A percentile compares a stretch with the other conserved stretches of the same genome.
Conservation (phyloP, 35 echinoderm and acorn worm species). For the Eucidaris tribuloides region DNA sequence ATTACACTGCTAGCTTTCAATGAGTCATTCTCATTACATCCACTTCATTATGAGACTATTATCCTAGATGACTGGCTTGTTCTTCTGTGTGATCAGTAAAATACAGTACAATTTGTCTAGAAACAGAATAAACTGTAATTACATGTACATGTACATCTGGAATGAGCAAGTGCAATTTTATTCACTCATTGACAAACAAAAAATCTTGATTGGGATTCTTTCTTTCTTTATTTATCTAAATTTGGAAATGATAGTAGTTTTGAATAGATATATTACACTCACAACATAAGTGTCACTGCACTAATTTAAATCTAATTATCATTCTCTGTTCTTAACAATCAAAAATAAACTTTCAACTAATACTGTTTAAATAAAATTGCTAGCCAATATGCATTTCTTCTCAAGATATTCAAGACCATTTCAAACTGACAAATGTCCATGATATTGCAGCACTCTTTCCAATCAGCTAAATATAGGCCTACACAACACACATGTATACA, state of each 20-base stretch:
- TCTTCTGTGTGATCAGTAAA: no score
- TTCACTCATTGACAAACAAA: no score
- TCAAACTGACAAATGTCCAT: background rate
- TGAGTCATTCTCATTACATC: no score
- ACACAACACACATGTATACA: slow-evolving; percentile 11
- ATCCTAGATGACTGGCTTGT: no score
- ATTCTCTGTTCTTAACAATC: background rate
- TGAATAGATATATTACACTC: background rate
- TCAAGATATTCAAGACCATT: background rate
- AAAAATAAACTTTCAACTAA: background rate
- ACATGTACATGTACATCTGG: no score
- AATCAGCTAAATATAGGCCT: background rate
- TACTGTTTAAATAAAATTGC: background rate
- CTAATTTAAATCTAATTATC: background rate
- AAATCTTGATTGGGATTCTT: no score
- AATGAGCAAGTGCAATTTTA: no score
- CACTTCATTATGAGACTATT: no score
- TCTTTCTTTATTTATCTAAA: background rate
- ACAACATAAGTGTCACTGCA: background rate
- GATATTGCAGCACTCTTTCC: background rate
- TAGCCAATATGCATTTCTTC: background rate
- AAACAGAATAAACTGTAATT: no score
- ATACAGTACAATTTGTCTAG: no score
- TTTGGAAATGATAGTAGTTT: background rate
- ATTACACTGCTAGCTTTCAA: no score